phyloP scores from a whole-genome alignment of 1,140 invertebrate species.

The Drosophila nannoptera region DNA sequence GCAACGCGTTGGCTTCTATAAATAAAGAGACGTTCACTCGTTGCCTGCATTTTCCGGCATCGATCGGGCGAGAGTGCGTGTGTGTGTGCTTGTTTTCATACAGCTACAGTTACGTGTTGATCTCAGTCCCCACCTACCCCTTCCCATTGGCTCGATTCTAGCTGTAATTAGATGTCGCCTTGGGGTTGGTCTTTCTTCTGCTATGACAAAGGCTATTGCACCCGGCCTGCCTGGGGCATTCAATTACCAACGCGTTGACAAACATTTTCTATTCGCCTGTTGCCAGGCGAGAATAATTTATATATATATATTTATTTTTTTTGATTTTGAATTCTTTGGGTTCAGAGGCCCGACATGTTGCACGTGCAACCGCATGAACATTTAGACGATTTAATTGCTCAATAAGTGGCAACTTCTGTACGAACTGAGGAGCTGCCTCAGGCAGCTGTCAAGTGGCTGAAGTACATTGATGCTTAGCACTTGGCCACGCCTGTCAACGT shows the following conservation, averaged over 20 bases:
- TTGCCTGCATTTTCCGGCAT: slow-evolving; percentile 39
- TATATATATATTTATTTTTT: slow-evolving; percentile 3
- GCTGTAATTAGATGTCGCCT: slow-evolving; percentile 49
- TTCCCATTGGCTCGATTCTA: neutral
- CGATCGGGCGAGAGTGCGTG: slow-evolving; percentile 1
- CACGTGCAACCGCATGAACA: slow-evolving; percentile 31
- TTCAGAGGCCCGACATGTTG: slow-evolving; percentile 39
- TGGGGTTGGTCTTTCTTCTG: slow-evolving; percentile 38
- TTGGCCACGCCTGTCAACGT: slow-evolving; percentile 29
- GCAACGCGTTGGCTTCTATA: slow-evolving; percentile 45
- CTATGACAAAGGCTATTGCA: slow-evolving; percentile 62
- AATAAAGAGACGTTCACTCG: slow-evolving; percentile 17
- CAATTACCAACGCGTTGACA: slow-evolving; percentile 65
- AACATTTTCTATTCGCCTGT: slow-evolving; percentile 25
- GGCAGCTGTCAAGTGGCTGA: slow-evolving; percentile 16
- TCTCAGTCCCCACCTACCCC: neutral
- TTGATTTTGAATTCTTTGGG: slow-evolving; percentile 15
- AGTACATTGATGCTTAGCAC: slow-evolving; percentile 13
- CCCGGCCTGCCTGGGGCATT: slow-evolving; percentile 34
- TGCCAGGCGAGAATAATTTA: slow-evolving; percentile 18
- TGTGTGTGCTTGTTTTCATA: slow-evolving; percentile 16
- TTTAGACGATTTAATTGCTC: slow-evolving; percentile 56
- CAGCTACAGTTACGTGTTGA: slow-evolving; percentile 44
- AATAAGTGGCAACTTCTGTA: slow-evolving; percentile 55
- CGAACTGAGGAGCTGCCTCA: slow-evolving; percentile 8